Evolutionary conservation across 2,113 vertebrate genomes (phyloP), one percentile per base, ranked within the genome.

Genomic region (Mystacornis crossleyi): DNA sequence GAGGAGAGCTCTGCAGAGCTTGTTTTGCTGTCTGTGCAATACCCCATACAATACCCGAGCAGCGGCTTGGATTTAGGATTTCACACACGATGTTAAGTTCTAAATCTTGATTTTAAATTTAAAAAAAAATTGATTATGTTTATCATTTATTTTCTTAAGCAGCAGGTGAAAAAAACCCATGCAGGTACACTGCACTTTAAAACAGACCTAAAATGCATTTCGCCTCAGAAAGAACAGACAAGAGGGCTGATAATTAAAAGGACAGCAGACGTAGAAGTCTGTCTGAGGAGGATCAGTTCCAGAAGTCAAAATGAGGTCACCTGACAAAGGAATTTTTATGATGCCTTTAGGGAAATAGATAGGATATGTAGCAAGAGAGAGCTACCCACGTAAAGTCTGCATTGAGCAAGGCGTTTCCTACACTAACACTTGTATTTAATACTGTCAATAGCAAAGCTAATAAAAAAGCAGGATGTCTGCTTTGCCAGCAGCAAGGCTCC

Each of bases 1-100:
- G 55, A 28, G 25, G 3, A 20, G 26, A 40, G 34, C 57, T n/a
- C n/a, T 42, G 23, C 69, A 1, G 26, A 33, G 84, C 67, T 31
- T 5, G 0, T 31, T 33, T 29, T 33, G 33, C 34, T 6, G 0
- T 1, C 3, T 3, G 18, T 16, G 5, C 11, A 6, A 4, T 7
- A 2, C 3, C 43, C 26, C 23, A 0, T 4, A 2, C 5, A 0
- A 3, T 10, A 7, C 19, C 13, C 29, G 12, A 72, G 47, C 58
- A 4, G 45, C 57, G 4, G 18, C 31, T 45, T 3, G 18, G 43
- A 25, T 58, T 31, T 26, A n/a, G 51, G 26, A 8, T 81, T 69
- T 54, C 40, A 21, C n/a, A 1, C 9, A 0, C 53, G 2, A 2
- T 38, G 19, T 20, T 45, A 24, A 48, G 81, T n/a, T 18, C 8